Conservation (phyloP, 2,113 vertebrate species). For the Grammomys surdaster region DNA sequence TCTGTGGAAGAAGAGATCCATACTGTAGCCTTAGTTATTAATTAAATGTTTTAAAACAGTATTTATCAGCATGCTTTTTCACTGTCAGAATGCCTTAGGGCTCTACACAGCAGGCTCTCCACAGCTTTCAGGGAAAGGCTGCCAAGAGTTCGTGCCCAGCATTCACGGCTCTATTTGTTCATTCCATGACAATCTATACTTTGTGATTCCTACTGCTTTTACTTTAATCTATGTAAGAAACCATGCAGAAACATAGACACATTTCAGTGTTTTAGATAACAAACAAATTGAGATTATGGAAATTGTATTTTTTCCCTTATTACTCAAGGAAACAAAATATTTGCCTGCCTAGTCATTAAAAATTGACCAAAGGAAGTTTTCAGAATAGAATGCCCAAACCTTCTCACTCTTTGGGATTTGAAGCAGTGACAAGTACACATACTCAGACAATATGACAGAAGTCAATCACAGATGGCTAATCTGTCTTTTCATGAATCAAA, state of each 20-base stretch:
- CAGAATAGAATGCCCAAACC: background rate
- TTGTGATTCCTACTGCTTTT: conserved; percentile 52
- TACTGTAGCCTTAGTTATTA: conserved; percentile 71
- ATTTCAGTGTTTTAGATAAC: conserved; percentile 27
- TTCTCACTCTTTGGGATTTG: conserved; percentile 10
- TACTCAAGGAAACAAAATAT: conserved; percentile 62
- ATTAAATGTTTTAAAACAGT: conserved; percentile 78
- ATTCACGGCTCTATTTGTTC: background rate
- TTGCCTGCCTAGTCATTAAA: conserved; percentile 51
- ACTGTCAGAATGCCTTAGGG: conserved; percentile 47
- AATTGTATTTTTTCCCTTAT: conserved; percentile 55
- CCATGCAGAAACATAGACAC: conserved; percentile 41
- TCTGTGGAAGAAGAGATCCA: background rate
- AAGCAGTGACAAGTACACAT: background rate
- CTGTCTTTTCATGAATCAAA: background rate
- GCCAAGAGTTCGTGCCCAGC: conserved; percentile 63
- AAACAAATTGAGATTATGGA: conserved; percentile 65
- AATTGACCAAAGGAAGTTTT: background rate
- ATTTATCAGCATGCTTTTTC: conserved; percentile 50
- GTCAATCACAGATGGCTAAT: background rate
- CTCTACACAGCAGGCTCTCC: conserved; percentile 55
- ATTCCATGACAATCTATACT: conserved; percentile 40
- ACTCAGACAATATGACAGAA: background rate
- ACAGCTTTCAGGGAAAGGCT: conserved; percentile 70
- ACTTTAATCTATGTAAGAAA: conserved; percentile 54